A percentile compares a stretch with the other conserved stretches of the same genome.
These are phyloP conservation scores for Leptodactylus fuscus DNA, from an alignment of 2,113 vertebrate genomes.

Conservation along the genomic window DNA sequence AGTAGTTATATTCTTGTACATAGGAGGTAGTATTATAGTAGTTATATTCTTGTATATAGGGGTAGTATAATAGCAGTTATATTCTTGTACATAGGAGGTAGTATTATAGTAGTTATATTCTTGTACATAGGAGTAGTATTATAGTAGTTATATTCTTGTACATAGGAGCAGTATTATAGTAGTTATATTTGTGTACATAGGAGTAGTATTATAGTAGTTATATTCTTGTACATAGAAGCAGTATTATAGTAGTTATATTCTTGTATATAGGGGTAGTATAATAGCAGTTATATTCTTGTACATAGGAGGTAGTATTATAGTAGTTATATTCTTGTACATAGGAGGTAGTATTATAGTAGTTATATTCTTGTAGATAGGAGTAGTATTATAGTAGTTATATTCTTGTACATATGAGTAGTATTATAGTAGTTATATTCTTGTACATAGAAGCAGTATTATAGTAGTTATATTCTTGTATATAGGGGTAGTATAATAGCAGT, in stretches of 20 bases:
- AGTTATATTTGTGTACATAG: too few species aligned
- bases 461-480: background rate
- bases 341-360: background rate
- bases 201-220: too few species aligned
- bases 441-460: constrained; percentile 3
- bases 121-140: too few species aligned
- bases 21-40: too few species aligned
- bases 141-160: too few species aligned
- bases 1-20: background rate
- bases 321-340: background rate
- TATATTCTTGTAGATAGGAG: background rate
- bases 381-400: constrained; percentile 12
- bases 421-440: constrained; percentile 4
- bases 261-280: background rate
- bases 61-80: too few species aligned
- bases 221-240: too few species aligned
- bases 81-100: too few species aligned
- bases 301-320: background rate
- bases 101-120: too few species aligned
- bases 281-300: too few species aligned
- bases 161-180: too few species aligned
- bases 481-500: background rate
- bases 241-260: background rate
- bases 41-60: too few species aligned
- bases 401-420: background rate